Evolutionary conservation across 2,113 vertebrate species (phyloP).

Genomic region (Conger conger): DNA sequence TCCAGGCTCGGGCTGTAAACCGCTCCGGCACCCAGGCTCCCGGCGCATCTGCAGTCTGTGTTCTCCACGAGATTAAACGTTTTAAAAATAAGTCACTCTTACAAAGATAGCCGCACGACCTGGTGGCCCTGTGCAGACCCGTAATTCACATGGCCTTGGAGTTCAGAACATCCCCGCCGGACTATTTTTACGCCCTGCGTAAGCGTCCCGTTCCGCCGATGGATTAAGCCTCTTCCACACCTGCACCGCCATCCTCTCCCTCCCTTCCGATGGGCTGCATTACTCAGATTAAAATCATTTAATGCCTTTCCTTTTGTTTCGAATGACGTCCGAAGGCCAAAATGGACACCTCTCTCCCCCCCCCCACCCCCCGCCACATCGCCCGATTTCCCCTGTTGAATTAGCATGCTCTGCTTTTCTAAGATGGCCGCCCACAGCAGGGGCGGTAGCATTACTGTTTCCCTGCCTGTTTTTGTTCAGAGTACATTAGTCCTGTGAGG

Average conservation of each 20-base stretch:
- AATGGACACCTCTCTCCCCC: slow-evolving; percentile 12
- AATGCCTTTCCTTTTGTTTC: slow-evolving; percentile 43
- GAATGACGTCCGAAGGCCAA: slow-evolving; percentile 27
- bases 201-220: slow-evolving; percentile 14
- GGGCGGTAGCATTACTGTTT: slow-evolving; percentile 20
- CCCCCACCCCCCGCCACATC: neutral
- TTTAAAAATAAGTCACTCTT: neutral
- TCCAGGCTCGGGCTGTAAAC: neutral
- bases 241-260: slow-evolving; percentile 14
- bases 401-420: neutral
- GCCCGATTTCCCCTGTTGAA: neutral
- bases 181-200: neutral
- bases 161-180: neutral
- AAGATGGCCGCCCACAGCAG: slow-evolving; percentile 15
- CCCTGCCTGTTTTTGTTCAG: slow-evolving; percentile 27
- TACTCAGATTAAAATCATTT: slow-evolving; percentile 58
- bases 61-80: neutral
- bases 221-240: slow-evolving; percentile 36
- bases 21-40: neutral
- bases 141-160: neutral
- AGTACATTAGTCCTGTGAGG: slow-evolving; percentile 41
- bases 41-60: neutral
- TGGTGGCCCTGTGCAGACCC: neutral
- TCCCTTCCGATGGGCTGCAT: slow-evolving; percentile 45
- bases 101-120: neutral